Base-by-base conservation (phyloP, 2,888 invertebrate species). In the Myopa testacea region DNA sequence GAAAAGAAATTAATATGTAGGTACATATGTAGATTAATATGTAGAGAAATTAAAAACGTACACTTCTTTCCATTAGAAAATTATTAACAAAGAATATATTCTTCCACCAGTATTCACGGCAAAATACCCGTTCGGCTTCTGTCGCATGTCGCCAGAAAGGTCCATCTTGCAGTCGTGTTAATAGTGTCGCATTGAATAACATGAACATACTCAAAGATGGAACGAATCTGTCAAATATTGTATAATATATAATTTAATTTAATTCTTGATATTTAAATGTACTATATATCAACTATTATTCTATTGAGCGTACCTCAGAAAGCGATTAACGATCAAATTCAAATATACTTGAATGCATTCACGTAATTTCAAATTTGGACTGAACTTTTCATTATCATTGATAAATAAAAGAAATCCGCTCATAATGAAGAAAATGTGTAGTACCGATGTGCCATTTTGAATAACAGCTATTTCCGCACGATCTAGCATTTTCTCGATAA, bases 391-490 rank as follows among this genome's bases (percentile, higher is more conserved):
- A n/a, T 83, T 81, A 34, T 86, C 85, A 75, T 84, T 84, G 5
- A 86, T 80, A 74, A 83, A 85, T 1, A 91, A 89, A 19, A 92
- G 85, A 85, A 92, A 92, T 0, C 91, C 91, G 0, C 92, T 91
- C 81, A 92, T 90, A 0, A 91, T 90, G 84, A 92, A 91, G 87
- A 91, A 92, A 0, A 90, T 90, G 80, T 92, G 92, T 81, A 92
- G 88, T 86, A 91, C 88, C 0, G 90, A 84, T 0, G 90, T 90
- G 0, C 91, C 90, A 86, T 92, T 92, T 78, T 91, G 82, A 0
- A 91, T 80, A 16, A 88, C 75, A 0, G 84, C 81, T 0, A 82
- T 78, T 78, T 83, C 85, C 8, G 84, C 75, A 62, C 78, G 81
- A 62, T 83, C 79, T 0, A 84, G 81, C 34, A 81, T 82, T 71